phyloP scores from a whole-genome alignment of 1,140 invertebrate genomes.

The Xylocopa sonorina region DNA sequence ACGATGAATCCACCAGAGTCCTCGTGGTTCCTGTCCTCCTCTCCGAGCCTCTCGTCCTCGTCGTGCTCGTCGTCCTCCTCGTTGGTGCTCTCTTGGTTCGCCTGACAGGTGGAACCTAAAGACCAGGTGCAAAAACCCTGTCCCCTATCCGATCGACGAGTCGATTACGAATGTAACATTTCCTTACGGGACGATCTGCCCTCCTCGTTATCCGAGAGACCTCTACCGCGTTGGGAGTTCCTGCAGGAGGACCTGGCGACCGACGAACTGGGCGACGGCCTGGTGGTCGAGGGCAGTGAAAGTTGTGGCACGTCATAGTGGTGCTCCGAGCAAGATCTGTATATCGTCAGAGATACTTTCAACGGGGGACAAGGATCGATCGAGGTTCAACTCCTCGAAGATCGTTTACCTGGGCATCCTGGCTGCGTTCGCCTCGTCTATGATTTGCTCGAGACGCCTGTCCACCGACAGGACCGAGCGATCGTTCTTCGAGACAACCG shows the following conservation, averaged over 20 bases:
- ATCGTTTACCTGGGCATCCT: slow-evolving; percentile 65
- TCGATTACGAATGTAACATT: not conserved
- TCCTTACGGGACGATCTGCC: slow-evolving; percentile 59
- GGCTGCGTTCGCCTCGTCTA: slow-evolving; percentile 58
- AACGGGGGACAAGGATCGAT: slow-evolving; percentile 82
- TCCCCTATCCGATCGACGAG: not conserved
- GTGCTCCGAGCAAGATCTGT: slow-evolving; percentile 87
- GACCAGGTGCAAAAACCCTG: slow-evolving; percentile 34
- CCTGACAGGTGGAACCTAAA: slow-evolving; percentile 87
- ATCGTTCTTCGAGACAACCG: slow-evolving; percentile 82
- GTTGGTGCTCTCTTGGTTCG: slow-evolving; percentile 81
- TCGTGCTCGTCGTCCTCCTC: slow-evolving; percentile 75
- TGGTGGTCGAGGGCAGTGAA: slow-evolving; percentile 84
- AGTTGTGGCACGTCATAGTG: slow-evolving; percentile 93
- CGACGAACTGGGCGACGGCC: slow-evolving; percentile 78
- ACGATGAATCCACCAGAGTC: slow-evolving; percentile 89
- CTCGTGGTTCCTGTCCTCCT: slow-evolving; percentile 68
- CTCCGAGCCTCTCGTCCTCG: slow-evolving; percentile 44
- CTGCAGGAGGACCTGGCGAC: slow-evolving; percentile 84
- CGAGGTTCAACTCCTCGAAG: slow-evolving; percentile 84
- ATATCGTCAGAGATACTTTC: slow-evolving; percentile 40
- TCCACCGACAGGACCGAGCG: slow-evolving; percentile 55
- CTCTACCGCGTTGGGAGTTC: slow-evolving; percentile 75
- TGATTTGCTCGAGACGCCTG: slow-evolving; percentile 59
- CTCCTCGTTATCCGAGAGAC: slow-evolving; percentile 66